Percentiles rank a stretch among this genome's conserved stretches.
phyloP scores from a whole-genome alignment of 2,888 invertebrate genomes.

The Caenorhabditis imperialis region DNA sequence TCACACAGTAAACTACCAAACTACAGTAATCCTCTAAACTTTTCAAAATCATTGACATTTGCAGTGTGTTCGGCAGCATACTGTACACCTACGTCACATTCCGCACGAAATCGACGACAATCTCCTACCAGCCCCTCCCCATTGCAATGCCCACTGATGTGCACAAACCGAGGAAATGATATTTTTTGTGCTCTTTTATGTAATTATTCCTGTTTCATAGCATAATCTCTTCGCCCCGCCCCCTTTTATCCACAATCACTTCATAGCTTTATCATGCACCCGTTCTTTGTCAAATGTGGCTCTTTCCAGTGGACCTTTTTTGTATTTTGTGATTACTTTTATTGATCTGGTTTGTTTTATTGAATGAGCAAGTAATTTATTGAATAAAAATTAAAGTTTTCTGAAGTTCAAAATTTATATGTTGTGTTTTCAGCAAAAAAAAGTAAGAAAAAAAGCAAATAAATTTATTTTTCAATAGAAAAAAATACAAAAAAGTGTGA shows the following conservation, averaged over 20 bases:
- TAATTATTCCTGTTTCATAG: conserved; percentile 1
- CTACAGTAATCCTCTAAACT: too few species aligned
- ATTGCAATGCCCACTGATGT: conserved; percentile 40
- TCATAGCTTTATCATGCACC: conserved; percentile 46
- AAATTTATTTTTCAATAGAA: conserved; percentile 2
- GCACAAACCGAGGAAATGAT: conserved; percentile 31
- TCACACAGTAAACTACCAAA: too few species aligned
- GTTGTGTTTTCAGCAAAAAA: conserved; percentile 17
- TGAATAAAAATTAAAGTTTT: not conserved
- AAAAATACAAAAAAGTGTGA: not conserved
- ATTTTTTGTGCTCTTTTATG: not conserved
- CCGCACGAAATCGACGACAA: conserved; percentile 62
- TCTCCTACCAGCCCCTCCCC: conserved; percentile 45
- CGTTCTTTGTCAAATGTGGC: not conserved
- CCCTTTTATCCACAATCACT: conserved; percentile 9
- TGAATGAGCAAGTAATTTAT: conserved; percentile 4
- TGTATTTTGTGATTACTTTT: not conserved
- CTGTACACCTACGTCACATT: conserved; percentile 79
- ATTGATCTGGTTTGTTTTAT: conserved; percentile 1
- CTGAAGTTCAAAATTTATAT: conserved; percentile 17
- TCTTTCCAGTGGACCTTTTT: too few species aligned
- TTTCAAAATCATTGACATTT: too few species aligned
- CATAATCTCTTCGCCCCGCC: not conserved
- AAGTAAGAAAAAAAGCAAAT: not conserved
- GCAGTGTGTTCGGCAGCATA: conserved; percentile 78